Conservation (phyloP, 2,797 vertebrate species). For the Ciconia nigra region DNA sequence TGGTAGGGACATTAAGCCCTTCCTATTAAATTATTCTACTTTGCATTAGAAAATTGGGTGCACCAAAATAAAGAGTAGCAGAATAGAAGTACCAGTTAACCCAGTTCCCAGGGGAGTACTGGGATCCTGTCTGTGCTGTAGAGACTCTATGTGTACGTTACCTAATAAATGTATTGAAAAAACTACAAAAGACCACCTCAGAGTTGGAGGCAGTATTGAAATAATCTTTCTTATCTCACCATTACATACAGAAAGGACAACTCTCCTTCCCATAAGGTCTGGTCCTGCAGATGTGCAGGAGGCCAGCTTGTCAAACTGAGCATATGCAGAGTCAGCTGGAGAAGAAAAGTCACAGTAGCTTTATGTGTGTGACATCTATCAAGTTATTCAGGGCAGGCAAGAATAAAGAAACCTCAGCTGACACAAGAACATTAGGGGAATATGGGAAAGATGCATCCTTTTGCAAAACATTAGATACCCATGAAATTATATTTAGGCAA, state of each 20-base stretch:
- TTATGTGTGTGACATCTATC: neutral
- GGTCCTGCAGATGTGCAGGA: neutral
- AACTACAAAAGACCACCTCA: accelerated
- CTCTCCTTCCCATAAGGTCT: neutral
- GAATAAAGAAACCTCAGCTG: neutral
- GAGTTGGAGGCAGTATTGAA: neutral
- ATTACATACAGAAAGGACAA: neutral
- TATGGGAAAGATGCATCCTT: neutral
- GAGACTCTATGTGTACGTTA: neutral
- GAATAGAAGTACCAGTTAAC: neutral
- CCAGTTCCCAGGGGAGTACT: neutral
- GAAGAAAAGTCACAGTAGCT: neutral
- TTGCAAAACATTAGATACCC: neutral
- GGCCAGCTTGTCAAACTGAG: neutral
- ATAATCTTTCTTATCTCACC: neutral
- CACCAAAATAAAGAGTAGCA: neutral
- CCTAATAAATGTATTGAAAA: neutral
- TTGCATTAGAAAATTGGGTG: neutral
- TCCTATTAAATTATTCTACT: neutral
- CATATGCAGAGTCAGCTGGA: neutral
- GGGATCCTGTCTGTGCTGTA: neutral
- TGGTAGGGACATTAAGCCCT: neutral
- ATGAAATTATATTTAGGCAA: neutral
- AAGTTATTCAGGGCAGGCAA: neutral
- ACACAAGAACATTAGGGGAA: neutral